These are phyloP conservation scores for Neoscelio sp. DNA, from an alignment of 2,888 invertebrate genomes.

Conservation along the genomic window DNA sequence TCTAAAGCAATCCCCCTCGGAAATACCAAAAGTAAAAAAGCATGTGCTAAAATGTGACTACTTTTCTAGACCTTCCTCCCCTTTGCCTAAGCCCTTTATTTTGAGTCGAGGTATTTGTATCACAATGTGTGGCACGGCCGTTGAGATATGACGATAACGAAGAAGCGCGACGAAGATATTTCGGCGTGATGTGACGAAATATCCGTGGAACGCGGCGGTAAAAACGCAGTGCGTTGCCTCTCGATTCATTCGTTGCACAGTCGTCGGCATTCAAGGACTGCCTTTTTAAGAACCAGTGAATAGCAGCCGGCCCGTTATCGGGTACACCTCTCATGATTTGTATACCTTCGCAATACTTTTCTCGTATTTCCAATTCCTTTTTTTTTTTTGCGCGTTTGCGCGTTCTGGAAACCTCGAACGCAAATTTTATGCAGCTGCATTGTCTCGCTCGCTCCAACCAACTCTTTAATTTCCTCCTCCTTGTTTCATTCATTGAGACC, in stretches of 20 bases:
- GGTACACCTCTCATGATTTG: conserved; percentile 27
- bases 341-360: background rate
- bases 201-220: conserved; percentile 61
- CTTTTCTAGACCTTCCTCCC: too few species aligned
- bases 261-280: conserved; percentile 40
- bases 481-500: conserved; percentile 2
- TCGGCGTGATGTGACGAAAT: conserved; percentile 61
- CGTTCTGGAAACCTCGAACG: conserved; percentile 13
- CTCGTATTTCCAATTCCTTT: conserved; percentile 17
- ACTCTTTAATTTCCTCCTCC: too few species aligned
- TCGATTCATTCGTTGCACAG: conserved; percentile 43
- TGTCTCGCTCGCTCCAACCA: background rate
- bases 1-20: too few species aligned
- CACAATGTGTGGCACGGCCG: conserved; percentile 37
- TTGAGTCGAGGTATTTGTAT: background rate
- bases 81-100: too few species aligned
- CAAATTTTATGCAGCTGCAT: background rate
- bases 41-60: too few species aligned
- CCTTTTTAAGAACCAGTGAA: conserved; percentile 26
- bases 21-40: too few species aligned
- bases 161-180: conserved; percentile 62
- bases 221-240: conserved; percentile 46
- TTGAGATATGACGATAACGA: conserved; percentile 56
- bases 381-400: background rate
- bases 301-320: conserved; percentile 30